A percentile compares a stretch with the other conserved stretches of the same genome.
phyloP scores from a whole-genome alignment of 2,888 invertebrate genomes.

The Lamellibrachia columna region DNA sequence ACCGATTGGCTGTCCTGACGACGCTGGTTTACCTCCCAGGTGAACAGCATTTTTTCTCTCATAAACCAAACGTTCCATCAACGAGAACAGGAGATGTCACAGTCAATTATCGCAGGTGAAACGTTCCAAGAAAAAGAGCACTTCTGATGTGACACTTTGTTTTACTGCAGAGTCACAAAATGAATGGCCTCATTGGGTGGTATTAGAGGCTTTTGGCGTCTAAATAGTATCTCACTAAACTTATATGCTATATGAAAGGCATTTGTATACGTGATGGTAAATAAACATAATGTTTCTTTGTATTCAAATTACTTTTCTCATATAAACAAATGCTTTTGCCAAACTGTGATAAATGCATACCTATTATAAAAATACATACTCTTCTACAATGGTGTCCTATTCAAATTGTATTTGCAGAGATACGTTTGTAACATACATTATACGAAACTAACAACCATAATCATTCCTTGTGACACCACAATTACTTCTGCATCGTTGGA shows the following conservation, averaged over 20 bases:
- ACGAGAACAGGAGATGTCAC: not conserved
- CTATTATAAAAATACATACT: not conserved
- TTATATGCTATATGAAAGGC: not conserved
- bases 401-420: not conserved
- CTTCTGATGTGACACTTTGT: not conserved
- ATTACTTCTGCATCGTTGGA: not conserved
- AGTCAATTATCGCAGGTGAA: slow-evolving; percentile 9
- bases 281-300: too few species aligned
- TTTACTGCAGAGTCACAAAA: slow-evolving; percentile 1
- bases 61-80: not conserved
- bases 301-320: too few species aligned
- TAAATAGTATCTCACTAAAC: not conserved
- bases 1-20: not conserved
- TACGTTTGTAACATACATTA: not conserved
- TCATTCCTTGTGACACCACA: not conserved
- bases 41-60: not conserved
- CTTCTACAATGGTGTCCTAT: not conserved
- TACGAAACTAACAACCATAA: not conserved
- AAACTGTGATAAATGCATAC: not conserved
- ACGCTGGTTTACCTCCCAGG: not conserved
- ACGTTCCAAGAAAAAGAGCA: not conserved
- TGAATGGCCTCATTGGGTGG: not conserved
- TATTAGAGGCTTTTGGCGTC: not conserved
- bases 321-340: too few species aligned
- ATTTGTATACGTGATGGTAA: too few species aligned